These are phyloP conservation scores for Zoanthus sociatus DNA, from an alignment of 92 coral and sea anemone species.

Conservation along the genomic window DNA sequence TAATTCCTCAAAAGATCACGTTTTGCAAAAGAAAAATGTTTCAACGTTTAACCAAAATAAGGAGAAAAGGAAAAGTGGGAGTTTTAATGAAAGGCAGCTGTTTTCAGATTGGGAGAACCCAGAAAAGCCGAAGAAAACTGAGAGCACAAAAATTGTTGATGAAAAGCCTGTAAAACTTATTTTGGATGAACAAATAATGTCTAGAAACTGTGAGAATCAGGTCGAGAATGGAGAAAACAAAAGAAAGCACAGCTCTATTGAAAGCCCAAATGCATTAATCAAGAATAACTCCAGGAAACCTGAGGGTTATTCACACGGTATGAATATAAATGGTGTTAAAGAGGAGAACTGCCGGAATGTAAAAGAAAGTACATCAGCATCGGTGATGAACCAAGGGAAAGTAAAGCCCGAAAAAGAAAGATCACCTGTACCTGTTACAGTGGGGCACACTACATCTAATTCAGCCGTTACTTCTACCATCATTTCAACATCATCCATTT, in stretches of 20 bases:
- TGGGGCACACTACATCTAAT: conserved; percentile 9
- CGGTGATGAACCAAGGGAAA: not conserved
- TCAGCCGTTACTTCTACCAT: conserved; percentile 30
- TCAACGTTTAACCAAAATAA: conserved; percentile 30
- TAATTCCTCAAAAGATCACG: conserved; percentile 23
- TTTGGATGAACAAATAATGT: conserved; percentile 36
- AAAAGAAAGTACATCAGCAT: not conserved
- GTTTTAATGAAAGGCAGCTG: conserved; percentile 31
- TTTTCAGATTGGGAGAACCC: conserved; percentile 12
- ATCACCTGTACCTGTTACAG: not conserved
- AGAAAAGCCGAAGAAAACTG: conserved; percentile 54
- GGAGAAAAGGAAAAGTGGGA: conserved; percentile 46
- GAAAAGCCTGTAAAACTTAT: conserved; percentile 13
- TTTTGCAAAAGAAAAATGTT: conserved; percentile 36
- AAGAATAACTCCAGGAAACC: conserved; percentile 47
- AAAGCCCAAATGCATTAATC: conserved; percentile 23
- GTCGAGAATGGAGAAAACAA: conserved; percentile 44
- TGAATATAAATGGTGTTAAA: conserved; percentile 40
- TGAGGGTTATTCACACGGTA: not conserved
- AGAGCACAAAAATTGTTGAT: conserved; percentile 56
- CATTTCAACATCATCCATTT: not conserved
- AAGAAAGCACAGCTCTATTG: conserved; percentile 45
- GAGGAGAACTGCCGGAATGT: not conserved
- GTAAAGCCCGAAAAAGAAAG: conserved; percentile 10
- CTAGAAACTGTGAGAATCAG: conserved; percentile 50